Evolutionary conservation across 2,888 invertebrate genomes (phyloP), one percentile per base, ranked within the genome.

Genomic region (Phymatocera aterrima): DNA sequence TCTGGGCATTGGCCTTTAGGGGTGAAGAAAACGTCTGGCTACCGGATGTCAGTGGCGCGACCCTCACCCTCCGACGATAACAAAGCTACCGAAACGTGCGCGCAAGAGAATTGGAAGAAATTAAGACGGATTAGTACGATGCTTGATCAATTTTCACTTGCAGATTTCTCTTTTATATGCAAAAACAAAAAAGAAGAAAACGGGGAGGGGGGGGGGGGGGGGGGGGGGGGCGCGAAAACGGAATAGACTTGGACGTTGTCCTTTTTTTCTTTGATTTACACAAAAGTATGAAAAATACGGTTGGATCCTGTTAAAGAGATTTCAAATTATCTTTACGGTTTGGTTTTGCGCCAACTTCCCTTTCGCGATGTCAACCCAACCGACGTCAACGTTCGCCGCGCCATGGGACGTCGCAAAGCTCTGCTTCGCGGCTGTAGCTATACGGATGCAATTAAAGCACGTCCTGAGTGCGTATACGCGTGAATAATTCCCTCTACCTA

Each of bases 401-500:
- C 75, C 40, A 40, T 18, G 60, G 40, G 75, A 57, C 21, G 54
- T 75, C 75, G 28, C 75, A 57, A 43, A 40, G 54, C 54, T 57
- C 43, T 28, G 40, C 75, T 57, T 75, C 43, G 43, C 75, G 75
- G 40, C 72, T 75, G 54, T 37, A 28, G 37, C 12, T 34, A 72
- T 72, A 54, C 72, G 72, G 54, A 72, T 75, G 75, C 75, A 60
- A 60, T 75, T 75, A 75, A 60, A 57, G n/a, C 40, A 54, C 57
- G 75, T 37, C 24, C 21, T 54, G 51, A 34, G 12, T 68, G n/a
- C n/a, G 46, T 68, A 72, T 8, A 43, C 75, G 40, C 24, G 15
- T 75, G 57, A 57, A 75, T 51, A 40, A 21, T 15, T 57, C 43
- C 12, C 51, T 31, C 51, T 51, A 34, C 34, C 34, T 51, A 10